Conservation (phyloP, 2,113 vertebrate genomes). For the Galbula dea region DNA sequence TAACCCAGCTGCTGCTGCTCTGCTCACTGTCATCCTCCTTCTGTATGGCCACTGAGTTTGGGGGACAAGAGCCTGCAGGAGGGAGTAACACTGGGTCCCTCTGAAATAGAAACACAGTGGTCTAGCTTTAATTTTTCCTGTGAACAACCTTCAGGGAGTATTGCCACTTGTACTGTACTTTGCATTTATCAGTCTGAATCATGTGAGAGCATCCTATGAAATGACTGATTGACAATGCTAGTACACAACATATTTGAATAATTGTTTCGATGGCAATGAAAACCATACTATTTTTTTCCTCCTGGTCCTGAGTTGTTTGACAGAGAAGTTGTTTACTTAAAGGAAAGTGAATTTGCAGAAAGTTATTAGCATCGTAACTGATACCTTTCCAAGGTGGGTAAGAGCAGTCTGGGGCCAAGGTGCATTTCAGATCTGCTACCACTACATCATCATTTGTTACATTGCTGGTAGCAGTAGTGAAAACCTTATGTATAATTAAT, state of each 20-base stretch:
- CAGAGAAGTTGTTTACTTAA: background rate
- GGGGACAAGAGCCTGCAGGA: background rate
- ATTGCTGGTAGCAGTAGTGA: background rate
- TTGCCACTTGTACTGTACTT: background rate
- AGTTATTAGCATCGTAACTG: background rate
- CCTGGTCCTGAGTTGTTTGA: background rate
- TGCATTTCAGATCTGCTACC: rapidly evolving
- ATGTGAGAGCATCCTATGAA: background rate
- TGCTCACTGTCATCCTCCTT: background rate
- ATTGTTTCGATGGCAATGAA: background rate
- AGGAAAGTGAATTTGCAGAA: background rate
- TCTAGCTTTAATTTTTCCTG: background rate
- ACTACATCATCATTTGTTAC: background rate
- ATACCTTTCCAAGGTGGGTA: background rate
- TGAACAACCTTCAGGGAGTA: background rate
- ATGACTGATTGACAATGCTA: background rate
- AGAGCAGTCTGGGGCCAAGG: background rate
- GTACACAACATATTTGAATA: background rate
- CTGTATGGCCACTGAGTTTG: background rate
- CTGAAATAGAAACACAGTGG: background rate
- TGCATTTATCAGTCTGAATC: background rate
- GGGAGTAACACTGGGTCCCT: rapidly evolving
- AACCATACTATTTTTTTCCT: background rate
- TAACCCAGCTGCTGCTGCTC: background rate
- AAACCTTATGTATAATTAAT: background rate